These are phyloP conservation scores for Phallusia fumigata DNA, from an alignment of 23 tunicate species.

Conservation along the genomic window DNA sequence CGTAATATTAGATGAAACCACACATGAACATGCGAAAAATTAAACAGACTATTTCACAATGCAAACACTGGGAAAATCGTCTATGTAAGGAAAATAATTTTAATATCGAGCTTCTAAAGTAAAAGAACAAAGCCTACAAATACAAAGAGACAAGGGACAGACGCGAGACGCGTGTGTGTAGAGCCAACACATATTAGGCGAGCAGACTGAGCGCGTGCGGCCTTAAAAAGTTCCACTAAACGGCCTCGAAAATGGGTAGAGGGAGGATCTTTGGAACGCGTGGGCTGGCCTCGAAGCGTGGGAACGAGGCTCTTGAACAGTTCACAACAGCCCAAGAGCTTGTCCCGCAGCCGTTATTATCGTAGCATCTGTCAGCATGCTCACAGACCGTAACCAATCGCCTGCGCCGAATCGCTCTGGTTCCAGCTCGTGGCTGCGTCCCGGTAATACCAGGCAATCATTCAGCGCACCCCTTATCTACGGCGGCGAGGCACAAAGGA, in stretches of 20 bases:
- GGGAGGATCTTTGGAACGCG: slow-evolving; percentile 21
- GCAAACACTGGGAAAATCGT: too few species aligned
- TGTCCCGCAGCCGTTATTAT: slow-evolving; percentile 49
- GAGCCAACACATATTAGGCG: slow-evolving; percentile 11
- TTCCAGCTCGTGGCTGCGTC: background rate
- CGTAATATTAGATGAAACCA: too few species aligned
- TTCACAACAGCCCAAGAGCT: slow-evolving; percentile 52
- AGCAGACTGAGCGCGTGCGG: background rate
- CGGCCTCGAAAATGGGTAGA: background rate
- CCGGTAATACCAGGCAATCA: background rate
- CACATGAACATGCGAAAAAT: too few species aligned
- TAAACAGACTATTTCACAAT: too few species aligned
- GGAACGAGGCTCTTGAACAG: slow-evolving; percentile 33
- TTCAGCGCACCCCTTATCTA: background rate
- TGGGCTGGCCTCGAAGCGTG: slow-evolving; percentile 32
- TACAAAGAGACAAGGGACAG: background rate
- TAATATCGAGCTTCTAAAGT: too few species aligned
- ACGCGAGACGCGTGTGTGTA: slow-evolving; percentile 1
- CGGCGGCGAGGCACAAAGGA: too few species aligned
- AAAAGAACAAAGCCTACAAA: too few species aligned
- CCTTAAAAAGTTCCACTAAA: background rate
- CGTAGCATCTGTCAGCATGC: slow-evolving; percentile 58
- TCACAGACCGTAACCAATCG: slow-evolving; percentile 19
- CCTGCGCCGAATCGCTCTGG: slow-evolving; percentile 2
- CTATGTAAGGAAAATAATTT: too few species aligned